Evolutionary conservation across 2,113 vertebrate species (phyloP), one percentile per base, ranked within the genome.

Genomic region (Varanus salvator): DNA sequence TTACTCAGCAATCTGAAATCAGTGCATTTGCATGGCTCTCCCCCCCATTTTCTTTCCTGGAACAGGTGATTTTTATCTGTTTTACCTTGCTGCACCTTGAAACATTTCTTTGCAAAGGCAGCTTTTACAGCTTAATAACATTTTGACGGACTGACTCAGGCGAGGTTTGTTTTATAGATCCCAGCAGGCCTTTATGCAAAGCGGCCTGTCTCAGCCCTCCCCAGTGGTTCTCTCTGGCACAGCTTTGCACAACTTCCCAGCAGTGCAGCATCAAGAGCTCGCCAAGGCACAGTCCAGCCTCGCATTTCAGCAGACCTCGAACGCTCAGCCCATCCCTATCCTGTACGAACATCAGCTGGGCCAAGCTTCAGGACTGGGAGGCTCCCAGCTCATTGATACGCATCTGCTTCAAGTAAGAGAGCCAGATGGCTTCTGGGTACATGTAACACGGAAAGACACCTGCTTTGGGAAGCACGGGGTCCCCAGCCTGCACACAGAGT

Each of bases 101-200:
- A 74, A 66, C 17, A 3, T 86, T 1, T 34, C 0, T 60, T 89
- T 86, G 14, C 86, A 52, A 17, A 85, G 48, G 3, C 6, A 89
- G 3, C 0, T 60, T 38, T 57, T 86, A 84, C 87, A 2, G 27
- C 34, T 50, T 72, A 81, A 82, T 71, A 78, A 17, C 91, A 80
- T 92, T 12, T 57, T 25, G 6, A 64, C 86, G 89, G 81, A 90
- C 54, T 81, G n/a, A 68, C 54, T 0, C n/a, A 54, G 0, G 21
- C 90, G 90, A 29, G 64, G 78, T 94, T 38, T 91, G 15, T 85
- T 57, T 78, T 88, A 1, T 95, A 99, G 99, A 96, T 99, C 99
- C 27, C 99, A 99, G 94, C 99, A 99, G 94, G 98, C 99, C 1
- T 99, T 99, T 95, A 98, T 99, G 98, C 99, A 99, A 74, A 99